Percentiles rank a stretch among this genome's conserved stretches.
Conservation (phyloP, 2,113 vertebrate genomes). For the Nestor notabilis region DNA sequence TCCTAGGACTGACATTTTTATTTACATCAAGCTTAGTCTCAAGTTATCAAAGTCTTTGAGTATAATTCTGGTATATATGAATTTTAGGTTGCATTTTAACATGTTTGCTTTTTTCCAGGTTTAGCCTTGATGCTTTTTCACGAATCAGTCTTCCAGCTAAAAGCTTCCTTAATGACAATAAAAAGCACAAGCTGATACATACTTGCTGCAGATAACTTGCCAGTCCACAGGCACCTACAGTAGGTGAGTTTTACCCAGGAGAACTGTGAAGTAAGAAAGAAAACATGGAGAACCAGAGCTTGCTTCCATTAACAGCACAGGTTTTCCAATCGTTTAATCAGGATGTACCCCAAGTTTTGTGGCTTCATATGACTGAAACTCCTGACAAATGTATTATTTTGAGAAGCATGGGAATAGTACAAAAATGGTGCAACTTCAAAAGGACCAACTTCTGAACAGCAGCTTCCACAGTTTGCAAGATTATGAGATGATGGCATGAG, state of each 20-base stretch:
- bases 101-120: not conserved
- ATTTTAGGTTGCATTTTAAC: not conserved
- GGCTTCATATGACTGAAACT: not conserved
- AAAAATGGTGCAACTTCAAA: not conserved
- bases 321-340: not conserved
- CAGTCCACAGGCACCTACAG: not conserved
- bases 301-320: not conserved
- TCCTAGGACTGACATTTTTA: not conserved
- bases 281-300: not conserved
- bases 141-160: not conserved
- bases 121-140: not conserved
- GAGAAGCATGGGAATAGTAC: not conserved
- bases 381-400: not conserved
- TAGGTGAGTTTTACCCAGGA: not conserved
- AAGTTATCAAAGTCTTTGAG: not conserved
- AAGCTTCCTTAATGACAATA: not conserved
- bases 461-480: not conserved
- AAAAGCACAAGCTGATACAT: not conserved
- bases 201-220: not conserved
- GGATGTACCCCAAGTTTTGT: not conserved
- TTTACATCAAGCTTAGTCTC: not conserved
- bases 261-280: not conserved
- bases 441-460: not conserved
- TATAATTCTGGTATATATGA: not conserved
- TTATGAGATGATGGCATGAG: not conserved